Base-by-base conservation (phyloP, 2,888 invertebrate genomes). In the Drosophila parthenogenetica region DNA sequence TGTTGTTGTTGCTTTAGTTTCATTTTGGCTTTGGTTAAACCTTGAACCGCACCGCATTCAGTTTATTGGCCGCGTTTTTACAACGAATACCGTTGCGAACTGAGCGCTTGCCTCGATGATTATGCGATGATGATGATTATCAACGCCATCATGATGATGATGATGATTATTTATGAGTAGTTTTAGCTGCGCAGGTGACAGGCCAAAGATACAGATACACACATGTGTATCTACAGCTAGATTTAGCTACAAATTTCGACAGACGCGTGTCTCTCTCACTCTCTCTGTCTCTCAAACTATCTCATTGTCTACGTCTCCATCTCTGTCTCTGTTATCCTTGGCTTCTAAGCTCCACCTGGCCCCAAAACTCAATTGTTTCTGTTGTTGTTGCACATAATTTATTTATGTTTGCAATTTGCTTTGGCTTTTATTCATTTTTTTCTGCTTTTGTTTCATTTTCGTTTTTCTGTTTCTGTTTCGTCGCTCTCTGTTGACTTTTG, bases 1-100 rank as follows among this genome's bases (percentile, higher is more conserved):
- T 40, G 55, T 63, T 73, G 49, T 69, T 86, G 74, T 84, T 89
- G 85, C 79, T 89, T 79, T 89, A 88, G 86, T 89, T 87, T 87
- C 80, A 63, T 88, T 86, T 87, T 86, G 87, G 80, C 80, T 86
- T 85, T 86, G 81, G 90, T 89, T 84, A 90, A 89, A 89, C 90
- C 89, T 90, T 90, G 89, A 90, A 90, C 89, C 90, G 90, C 73
- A 80, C 82, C 87, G 83, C 79, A 80, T 78, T 84, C 79, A 90
- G 89, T 90, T 90, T 90, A 90, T 90, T 90, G 89, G 90, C 89
- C 90, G 90, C 85, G 86, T 85, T 87, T 89, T 90, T 90, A 90
- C 89, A 90, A 90, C 90, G 86, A 90, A 90, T 90, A 89, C 89
- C 89, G 89, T 89, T 90, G 76, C 79, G 59, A 70, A 64, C 65